Conservation (phyloP, 2,113 vertebrate genomes). For the Microcebus jonahi region DNA sequence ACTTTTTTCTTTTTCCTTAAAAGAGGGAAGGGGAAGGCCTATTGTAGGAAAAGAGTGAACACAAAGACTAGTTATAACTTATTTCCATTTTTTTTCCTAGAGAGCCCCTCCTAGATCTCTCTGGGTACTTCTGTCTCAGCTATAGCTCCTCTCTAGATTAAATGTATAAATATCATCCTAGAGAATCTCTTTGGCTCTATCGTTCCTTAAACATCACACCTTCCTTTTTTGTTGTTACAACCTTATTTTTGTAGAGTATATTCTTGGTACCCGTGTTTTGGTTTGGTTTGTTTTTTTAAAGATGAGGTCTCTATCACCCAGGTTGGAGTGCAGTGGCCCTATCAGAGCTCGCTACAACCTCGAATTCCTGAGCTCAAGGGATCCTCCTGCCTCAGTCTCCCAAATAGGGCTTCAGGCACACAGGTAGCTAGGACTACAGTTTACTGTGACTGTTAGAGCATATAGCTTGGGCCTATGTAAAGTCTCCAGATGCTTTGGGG, state of each 20-base stretch:
- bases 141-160: background rate
- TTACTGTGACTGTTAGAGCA: too few species aligned
- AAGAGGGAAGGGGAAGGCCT: background rate
- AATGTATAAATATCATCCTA: background rate
- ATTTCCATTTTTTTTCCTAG: background rate
- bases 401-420: too few species aligned
- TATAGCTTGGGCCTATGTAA: too few species aligned
- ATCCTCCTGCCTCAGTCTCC: too few species aligned
- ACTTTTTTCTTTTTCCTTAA: background rate
- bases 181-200: conserved; percentile 16
- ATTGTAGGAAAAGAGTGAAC: background rate
- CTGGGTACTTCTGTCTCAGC: background rate
- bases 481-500: too few species aligned
- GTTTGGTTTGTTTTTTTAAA: too few species aligned
- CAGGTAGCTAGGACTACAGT: too few species aligned
- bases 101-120: background rate
- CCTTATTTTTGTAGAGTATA: background rate
- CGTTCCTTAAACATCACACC: background rate
- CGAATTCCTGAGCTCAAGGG: too few species aligned
- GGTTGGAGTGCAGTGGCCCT: too few species aligned
- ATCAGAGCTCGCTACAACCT: too few species aligned
- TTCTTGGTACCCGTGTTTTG: background rate
- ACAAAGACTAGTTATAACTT: background rate
- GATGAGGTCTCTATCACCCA: too few species aligned
- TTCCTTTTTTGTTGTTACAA: background rate